A percentile compares a stretch with the other conserved stretches of the same genome.
These are phyloP conservation scores for Pomacea canaliculata DNA, from an alignment of 2,888 invertebrate species.

Conservation along the genomic window DNA sequence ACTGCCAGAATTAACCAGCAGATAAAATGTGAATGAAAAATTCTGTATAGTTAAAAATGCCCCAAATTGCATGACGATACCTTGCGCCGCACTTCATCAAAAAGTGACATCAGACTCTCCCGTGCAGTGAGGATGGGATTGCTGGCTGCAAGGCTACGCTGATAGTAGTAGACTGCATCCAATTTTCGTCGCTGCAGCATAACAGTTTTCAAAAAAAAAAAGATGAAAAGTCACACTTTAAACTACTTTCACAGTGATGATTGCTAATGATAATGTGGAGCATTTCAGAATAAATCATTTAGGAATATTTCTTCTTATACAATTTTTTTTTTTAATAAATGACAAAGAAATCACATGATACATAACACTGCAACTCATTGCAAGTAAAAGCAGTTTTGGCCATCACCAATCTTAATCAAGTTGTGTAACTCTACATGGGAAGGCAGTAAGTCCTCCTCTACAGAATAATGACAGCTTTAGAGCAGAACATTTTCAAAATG, in stretches of 20 bases:
- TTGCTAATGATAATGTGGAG: background rate
- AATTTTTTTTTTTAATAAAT: background rate
- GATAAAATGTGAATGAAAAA: too few species aligned
- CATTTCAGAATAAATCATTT: background rate
- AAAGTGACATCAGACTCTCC: conserved; percentile 87
- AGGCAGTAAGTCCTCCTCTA: too few species aligned
- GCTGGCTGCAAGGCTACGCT: conserved; percentile 93
- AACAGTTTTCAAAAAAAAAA: background rate
- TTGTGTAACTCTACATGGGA: too few species aligned
- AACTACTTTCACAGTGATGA: background rate
- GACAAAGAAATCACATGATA: too few species aligned
- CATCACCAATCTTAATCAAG: too few species aligned
- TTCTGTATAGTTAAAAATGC: too few species aligned
- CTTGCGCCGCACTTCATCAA: conserved; percentile 93
- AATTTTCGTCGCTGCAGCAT: conserved; percentile 85
- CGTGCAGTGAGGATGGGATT: conserved; percentile 93
- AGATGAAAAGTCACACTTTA: background rate
- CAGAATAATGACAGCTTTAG: too few species aligned
- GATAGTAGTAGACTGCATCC: conserved; percentile 96
- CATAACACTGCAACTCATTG: too few species aligned
- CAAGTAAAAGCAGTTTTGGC: too few species aligned
- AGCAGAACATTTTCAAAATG: too few species aligned
- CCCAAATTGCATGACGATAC: conserved; percentile 37
- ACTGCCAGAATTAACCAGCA: too few species aligned
- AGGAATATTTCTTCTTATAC: background rate